phyloP scores from a whole-genome alignment of 2,113 vertebrate species.

The Glaucomys volans region DNA sequence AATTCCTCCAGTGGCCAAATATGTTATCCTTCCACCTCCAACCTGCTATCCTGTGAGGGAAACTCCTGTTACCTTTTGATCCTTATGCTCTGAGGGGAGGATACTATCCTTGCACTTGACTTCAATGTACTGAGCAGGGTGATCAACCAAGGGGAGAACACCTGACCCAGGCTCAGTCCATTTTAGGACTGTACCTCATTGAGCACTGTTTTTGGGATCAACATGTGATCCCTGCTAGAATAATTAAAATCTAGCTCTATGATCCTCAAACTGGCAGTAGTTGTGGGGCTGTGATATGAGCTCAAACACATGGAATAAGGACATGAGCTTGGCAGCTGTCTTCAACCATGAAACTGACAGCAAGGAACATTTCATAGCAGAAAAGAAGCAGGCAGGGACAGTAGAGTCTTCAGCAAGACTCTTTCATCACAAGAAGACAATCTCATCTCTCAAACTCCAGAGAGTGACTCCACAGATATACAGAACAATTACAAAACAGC shows the following conservation, averaged over 20 bases:
- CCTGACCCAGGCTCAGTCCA: not conserved
- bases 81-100: not conserved
- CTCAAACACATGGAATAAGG: not conserved
- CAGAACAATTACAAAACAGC: not conserved
- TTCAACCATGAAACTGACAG: not conserved
- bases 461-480: not conserved
- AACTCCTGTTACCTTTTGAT: not conserved
- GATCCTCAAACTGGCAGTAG: not conserved
- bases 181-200: not conserved
- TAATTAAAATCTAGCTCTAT: not conserved
- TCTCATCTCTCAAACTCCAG: not conserved
- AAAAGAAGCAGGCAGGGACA: not conserved
- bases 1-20: not conserved
- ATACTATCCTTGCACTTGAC: not conserved
- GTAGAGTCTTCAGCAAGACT: not conserved
- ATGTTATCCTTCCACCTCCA: not conserved
- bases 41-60: not conserved
- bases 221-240: not conserved
- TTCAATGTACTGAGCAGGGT: not conserved
- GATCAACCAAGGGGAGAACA: not conserved
- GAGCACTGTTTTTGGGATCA: not conserved
- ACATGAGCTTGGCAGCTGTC: not conserved
- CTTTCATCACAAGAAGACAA: not conserved
- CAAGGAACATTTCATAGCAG: not conserved
- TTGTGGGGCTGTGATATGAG: not conserved